These are phyloP conservation scores for Apodemus speciosus DNA, from an alignment of 2,113 vertebrate species.

Conservation along the genomic window DNA sequence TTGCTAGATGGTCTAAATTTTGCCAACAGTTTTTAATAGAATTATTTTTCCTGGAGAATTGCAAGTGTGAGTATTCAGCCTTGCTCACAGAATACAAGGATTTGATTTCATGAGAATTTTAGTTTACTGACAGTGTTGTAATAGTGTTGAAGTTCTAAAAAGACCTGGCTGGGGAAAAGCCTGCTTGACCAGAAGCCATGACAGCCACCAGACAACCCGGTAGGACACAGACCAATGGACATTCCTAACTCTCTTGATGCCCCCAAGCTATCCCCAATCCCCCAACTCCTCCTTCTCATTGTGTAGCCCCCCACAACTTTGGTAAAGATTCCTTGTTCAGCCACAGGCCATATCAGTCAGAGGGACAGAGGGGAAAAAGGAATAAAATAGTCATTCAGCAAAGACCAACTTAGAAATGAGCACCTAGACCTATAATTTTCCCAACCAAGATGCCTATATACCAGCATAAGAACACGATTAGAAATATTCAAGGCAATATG, in stretches of 20 bases:
- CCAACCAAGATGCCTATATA: not conserved
- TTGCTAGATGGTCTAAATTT: not conserved
- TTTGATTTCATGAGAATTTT: not conserved
- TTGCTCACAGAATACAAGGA: slow-evolving; percentile 34
- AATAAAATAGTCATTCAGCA: not conserved
- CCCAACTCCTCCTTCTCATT: not conserved
- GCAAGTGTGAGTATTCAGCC: slow-evolving; percentile 41
- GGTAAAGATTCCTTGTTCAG: not conserved
- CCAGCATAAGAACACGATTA: not conserved
- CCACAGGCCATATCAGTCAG: not conserved
- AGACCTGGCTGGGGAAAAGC: not conserved
- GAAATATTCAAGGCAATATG: not conserved
- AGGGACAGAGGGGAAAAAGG: not conserved
- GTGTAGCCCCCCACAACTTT: not conserved
- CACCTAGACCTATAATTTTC: not conserved
- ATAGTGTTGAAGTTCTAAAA: not conserved
- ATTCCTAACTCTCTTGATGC: not conserved
- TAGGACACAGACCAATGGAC: not conserved
- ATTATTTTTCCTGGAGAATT: slow-evolving; percentile 18
- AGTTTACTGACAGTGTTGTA: not conserved
- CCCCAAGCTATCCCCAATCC: not conserved
- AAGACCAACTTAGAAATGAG: not conserved
- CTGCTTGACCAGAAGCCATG: not conserved
- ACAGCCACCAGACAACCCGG: not conserved
- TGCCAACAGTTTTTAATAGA: slow-evolving; percentile 1